These are phyloP conservation scores for Panthera tigris DNA, from an alignment of 2,113 vertebrate species.

Conservation along the genomic window DNA sequence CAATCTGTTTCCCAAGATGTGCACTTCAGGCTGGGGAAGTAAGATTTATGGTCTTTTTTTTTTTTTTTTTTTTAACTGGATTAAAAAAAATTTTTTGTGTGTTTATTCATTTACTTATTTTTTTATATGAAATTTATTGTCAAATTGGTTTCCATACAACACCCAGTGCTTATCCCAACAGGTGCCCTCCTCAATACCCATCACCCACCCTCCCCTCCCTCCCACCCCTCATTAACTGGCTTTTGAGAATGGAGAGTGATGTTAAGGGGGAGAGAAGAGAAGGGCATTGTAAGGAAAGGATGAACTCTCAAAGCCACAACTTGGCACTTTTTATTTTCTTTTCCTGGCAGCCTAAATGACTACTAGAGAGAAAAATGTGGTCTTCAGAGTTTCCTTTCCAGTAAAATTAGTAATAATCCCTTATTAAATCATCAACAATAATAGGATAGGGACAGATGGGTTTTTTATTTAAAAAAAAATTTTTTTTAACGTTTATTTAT, in stretches of 20 bases:
- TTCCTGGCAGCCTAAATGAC: not conserved
- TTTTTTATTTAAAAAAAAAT: not conserved
- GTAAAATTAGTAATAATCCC: slow-evolving; percentile 2
- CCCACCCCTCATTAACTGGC: not conserved
- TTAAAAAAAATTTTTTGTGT: too few relatives aligned
- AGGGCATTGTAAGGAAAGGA: not conserved
- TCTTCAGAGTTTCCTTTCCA: not conserved
- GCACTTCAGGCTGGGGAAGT: not conserved
- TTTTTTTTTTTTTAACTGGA: too few relatives aligned
- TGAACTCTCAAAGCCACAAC: not conserved
- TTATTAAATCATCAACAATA: not conserved
- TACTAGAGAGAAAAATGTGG: not conserved
- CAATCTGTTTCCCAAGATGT: not conserved
- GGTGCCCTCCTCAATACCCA: too few relatives aligned
- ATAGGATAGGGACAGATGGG: not conserved
- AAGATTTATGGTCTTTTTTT: not conserved
- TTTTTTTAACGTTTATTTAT: too few relatives aligned
- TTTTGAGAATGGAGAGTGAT: not conserved
- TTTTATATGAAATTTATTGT: too few relatives aligned
- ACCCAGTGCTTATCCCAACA: too few relatives aligned
- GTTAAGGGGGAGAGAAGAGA: not conserved
- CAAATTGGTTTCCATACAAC: too few relatives aligned
- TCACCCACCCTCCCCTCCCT: too few relatives aligned
- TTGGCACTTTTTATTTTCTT: not conserved
- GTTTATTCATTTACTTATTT: not conserved